Conservation (phyloP, 2,888 invertebrate genomes). For the Acanthopleura granulata region DNA sequence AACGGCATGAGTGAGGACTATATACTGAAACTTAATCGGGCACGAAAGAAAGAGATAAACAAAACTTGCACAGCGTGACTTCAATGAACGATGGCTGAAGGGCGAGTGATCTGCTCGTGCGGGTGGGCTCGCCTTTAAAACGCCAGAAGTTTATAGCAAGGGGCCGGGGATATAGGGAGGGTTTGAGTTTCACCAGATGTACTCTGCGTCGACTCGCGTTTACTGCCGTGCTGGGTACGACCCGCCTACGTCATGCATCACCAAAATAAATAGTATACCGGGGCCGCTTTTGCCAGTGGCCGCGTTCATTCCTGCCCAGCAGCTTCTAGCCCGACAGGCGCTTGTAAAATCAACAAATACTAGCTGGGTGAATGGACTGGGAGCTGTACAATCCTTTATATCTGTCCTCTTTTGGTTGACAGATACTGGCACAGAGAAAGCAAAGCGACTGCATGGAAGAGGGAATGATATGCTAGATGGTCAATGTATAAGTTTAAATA, state of each 20-base stretch:
- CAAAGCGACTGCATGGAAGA: no score
- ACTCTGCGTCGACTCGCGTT: not conserved
- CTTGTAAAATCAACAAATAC: no score
- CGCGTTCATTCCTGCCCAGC: not conserved
- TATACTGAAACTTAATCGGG: no score
- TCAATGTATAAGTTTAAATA: no score
- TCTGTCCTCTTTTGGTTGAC: no score
- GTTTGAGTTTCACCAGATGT: conserved; percentile 14
- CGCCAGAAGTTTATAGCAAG: not conserved
- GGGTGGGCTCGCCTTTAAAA: conserved; percentile 5
- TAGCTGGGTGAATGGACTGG: no score
- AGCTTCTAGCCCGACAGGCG: no score
- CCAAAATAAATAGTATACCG: conserved; percentile 9
- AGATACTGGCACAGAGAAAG: no score
- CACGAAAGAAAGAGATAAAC: not conserved
- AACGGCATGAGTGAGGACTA: no score
- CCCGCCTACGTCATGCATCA: not conserved
- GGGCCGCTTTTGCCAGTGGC: conserved; percentile 1
- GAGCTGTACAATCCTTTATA: no score
- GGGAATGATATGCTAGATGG: no score
- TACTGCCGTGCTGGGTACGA: not conserved
- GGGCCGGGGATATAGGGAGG: not conserved
- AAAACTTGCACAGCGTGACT: conserved; percentile 1
- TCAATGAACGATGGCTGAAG: not conserved
- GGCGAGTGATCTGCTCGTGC: not conserved